Conservation (phyloP, 2,888 invertebrate species). For the Sturmia bella region DNA sequence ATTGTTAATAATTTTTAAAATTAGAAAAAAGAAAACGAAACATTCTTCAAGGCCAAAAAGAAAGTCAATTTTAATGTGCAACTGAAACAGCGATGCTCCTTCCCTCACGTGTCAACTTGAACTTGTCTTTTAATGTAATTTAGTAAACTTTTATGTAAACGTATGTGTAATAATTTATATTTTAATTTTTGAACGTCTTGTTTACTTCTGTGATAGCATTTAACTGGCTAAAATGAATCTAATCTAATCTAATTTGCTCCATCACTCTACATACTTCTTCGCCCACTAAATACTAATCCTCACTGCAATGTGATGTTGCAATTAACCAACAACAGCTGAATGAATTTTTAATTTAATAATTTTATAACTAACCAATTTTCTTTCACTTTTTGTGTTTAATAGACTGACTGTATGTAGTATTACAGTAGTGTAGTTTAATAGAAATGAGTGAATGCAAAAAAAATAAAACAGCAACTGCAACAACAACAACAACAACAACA, state of each 20-base stretch:
- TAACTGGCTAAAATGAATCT: slow-evolving; percentile 55
- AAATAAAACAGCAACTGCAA: no score
- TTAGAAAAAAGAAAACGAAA: slow-evolving; percentile 17
- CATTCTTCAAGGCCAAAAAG: slow-evolving; percentile 58
- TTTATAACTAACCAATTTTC: slow-evolving; percentile 60
- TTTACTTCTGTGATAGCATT: slow-evolving; percentile 71
- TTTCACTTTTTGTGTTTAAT: slow-evolving; percentile 43
- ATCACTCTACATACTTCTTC: slow-evolving; percentile 11
- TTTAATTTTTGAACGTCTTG: slow-evolving; percentile 48
- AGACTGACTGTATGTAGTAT: no score
- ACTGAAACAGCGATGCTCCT: slow-evolving; percentile 59
- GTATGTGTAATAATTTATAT: slow-evolving; percentile 54
- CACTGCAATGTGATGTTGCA: slow-evolving; percentile 7
- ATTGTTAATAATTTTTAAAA: slow-evolving; percentile 52
- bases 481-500: neutral
- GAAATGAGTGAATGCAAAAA: neutral
- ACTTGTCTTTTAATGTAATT: slow-evolving; percentile 57
- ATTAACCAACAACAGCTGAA: slow-evolving; percentile 21
- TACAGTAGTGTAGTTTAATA: slow-evolving; percentile 4
- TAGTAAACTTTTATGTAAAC: slow-evolving; percentile 41
- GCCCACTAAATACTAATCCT: slow-evolving; percentile 28
- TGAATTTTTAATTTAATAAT: slow-evolving; percentile 53
- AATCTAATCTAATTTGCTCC: slow-evolving; percentile 45
- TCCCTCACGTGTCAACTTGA: slow-evolving; percentile 53
- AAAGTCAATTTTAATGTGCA: slow-evolving; percentile 63